Conservation (phyloP, 2,113 vertebrate species). For the Ammodramus savannarum region DNA sequence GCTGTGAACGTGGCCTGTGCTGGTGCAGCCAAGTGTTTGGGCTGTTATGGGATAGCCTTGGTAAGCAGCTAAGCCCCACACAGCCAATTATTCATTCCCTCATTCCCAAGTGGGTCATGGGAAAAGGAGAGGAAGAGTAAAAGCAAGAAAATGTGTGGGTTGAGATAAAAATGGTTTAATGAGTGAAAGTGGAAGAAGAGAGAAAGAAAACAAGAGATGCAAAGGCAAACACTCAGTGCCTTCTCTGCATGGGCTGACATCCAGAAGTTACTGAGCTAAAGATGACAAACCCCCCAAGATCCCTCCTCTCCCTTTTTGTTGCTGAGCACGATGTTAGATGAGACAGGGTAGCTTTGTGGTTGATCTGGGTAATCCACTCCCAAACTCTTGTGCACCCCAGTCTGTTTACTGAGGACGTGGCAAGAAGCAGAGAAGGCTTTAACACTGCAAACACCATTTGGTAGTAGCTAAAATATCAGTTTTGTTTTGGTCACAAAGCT, state of each 20-base stretch:
- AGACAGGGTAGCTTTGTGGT: background rate
- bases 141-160: background rate
- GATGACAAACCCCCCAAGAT: background rate
- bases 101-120: background rate
- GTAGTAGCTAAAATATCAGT: background rate
- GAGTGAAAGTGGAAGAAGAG: background rate
- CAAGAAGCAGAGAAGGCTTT: background rate
- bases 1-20: background rate
- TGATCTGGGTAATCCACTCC: background rate
- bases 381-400: background rate
- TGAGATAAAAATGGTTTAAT: background rate
- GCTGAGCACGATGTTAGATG: background rate
- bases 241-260: background rate
- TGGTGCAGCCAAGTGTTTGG: background rate
- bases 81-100: background rate
- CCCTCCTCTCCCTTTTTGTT: background rate
- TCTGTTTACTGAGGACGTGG: background rate
- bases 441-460: background rate
- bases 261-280: background rate
- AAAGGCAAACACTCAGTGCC: background rate
- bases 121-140: background rate
- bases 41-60: background rate
- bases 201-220: background rate
- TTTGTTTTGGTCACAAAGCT: background rate
- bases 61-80: background rate